These are phyloP conservation scores for Neomorphus geoffroyi DNA, from an alignment of 2,797 vertebrate genomes.

Conservation along the genomic window DNA sequence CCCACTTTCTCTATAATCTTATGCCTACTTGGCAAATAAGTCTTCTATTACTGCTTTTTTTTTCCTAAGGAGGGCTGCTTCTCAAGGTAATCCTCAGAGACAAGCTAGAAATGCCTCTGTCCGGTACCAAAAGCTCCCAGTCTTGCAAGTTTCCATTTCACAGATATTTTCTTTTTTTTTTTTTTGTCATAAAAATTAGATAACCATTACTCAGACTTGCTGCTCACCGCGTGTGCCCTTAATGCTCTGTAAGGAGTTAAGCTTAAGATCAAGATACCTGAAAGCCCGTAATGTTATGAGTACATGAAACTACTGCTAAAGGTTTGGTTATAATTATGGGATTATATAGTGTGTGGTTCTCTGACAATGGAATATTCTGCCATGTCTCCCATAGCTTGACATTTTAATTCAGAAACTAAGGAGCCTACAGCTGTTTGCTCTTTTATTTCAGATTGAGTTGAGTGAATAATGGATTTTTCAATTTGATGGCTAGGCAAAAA, in stretches of 20 bases:
- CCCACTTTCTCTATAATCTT: background rate
- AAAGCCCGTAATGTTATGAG: slow-evolving; percentile 22
- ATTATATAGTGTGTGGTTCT: background rate
- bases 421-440: slow-evolving; percentile 15
- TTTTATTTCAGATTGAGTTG: slow-evolving; percentile 34
- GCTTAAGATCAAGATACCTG: slow-evolving; percentile 24
- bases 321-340: slow-evolving; percentile 51
- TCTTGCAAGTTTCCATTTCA: background rate
- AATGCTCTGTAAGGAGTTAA: slow-evolving; percentile 34
- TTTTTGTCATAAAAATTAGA: background rate
- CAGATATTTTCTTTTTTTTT: background rate
- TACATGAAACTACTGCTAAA: slow-evolving; percentile 29
- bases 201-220: background rate
- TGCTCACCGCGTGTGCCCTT: background rate
- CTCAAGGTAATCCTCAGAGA: background rate
- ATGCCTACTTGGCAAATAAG: background rate
- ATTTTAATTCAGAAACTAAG: slow-evolving; percentile 36
- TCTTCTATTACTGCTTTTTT: background rate
- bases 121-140: background rate
- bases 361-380: slow-evolving; percentile 10
- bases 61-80: background rate
- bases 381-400: background rate
- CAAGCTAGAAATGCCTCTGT: background rate
- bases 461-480: slow-evolving; percentile 43
- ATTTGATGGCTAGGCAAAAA: background rate